phyloP scores from a whole-genome alignment of 2,113 vertebrate genomes.

The Tachycineta bicolor region DNA sequence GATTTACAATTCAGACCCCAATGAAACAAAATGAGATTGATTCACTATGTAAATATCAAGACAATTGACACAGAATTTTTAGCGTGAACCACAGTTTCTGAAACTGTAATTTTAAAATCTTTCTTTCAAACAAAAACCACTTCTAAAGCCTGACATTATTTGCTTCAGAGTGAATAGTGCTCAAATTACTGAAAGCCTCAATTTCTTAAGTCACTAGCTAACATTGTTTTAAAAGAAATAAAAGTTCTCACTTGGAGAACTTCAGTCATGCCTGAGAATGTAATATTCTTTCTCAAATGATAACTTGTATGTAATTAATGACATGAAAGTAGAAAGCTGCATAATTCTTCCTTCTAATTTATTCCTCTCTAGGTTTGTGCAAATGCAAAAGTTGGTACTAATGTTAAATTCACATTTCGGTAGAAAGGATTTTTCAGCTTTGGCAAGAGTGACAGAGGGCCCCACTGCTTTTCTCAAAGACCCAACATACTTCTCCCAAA shows the following conservation, averaged over 20 bases:
- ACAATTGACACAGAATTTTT: neutral
- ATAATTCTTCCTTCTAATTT: neutral
- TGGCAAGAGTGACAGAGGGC: neutral
- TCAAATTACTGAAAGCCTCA: neutral
- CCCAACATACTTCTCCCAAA: neutral
- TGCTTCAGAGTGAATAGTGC: neutral
- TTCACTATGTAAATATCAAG: neutral
- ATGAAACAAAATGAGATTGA: neutral
- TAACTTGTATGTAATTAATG: neutral
- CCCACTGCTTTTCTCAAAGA: neutral
- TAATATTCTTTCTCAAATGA: neutral
- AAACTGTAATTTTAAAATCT: neutral
- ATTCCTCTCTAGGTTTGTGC: neutral
- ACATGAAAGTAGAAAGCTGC: neutral
- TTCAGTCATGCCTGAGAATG: neutral
- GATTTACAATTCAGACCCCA: neutral
- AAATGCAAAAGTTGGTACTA: neutral
- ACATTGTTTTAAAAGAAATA: neutral
- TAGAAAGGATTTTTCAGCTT: neutral
- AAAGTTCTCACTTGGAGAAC: neutral
- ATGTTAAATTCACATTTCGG: neutral
- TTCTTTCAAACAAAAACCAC: neutral
- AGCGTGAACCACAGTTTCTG: neutral
- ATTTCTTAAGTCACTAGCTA: neutral
- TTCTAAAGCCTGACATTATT: neutral